Conservation (phyloP, 2,888 invertebrate species). For the Taphrorychus bicolor region DNA sequence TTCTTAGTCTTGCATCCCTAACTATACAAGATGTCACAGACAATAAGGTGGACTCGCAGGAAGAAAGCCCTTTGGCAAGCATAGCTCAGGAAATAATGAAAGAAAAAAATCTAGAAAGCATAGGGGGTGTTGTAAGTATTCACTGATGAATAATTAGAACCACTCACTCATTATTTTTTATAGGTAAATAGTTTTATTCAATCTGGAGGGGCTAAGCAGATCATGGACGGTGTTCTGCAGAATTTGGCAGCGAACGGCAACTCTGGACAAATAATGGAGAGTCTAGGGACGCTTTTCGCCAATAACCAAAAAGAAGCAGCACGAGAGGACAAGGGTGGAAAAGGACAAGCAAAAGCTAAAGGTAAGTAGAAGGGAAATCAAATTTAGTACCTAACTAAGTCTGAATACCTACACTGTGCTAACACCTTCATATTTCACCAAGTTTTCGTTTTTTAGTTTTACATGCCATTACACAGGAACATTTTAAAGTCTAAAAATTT, state of each 20-base stretch:
- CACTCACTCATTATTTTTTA: neutral
- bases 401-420: too few relatives aligned
- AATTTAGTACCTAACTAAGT: too few relatives aligned
- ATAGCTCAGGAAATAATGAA: slow-evolving; percentile 68
- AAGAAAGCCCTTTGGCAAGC: slow-evolving; percentile 71
- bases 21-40: slow-evolving; percentile 46
- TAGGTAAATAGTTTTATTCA: slow-evolving; percentile 69
- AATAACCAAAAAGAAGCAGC: neutral
- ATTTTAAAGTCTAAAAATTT: too few relatives aligned
- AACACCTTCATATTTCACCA: too few relatives aligned
- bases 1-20: neutral
- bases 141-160: neutral
- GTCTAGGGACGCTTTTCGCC: slow-evolving; percentile 41
- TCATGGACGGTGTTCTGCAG: slow-evolving; percentile 44
- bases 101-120: slow-evolving; percentile 55
- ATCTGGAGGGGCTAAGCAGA: slow-evolving; percentile 68
- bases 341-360: neutral
- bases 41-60: slow-evolving; percentile 58
- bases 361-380: neutral
- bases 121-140: slow-evolving; percentile 67
- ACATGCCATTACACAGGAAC: too few relatives aligned
- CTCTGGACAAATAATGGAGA: slow-evolving; percentile 45
- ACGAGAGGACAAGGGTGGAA: neutral
- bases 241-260: slow-evolving; percentile 44
- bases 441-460: too few relatives aligned